phyloP scores from a whole-genome alignment of 1,140 invertebrate species.

The Drosophila equinoxialis region DNA sequence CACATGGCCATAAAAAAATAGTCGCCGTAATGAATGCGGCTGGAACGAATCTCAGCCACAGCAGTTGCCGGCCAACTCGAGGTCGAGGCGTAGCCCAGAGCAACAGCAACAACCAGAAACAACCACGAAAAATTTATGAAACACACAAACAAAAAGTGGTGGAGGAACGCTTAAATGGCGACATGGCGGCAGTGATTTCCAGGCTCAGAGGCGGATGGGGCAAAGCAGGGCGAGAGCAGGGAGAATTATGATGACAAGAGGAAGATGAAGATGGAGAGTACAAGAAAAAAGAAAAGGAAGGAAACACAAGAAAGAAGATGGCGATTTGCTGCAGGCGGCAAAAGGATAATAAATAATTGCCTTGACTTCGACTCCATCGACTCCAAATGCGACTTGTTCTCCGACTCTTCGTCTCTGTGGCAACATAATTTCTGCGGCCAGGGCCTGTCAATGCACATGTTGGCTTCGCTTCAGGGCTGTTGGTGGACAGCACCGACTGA shows the following conservation, averaged over 20 bases:
- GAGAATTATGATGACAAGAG: slow-evolving; percentile 15
- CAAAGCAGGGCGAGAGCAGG: not conserved
- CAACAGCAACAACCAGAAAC: slow-evolving; percentile 55
- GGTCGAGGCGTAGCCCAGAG: slow-evolving; percentile 61
- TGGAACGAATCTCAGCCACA: slow-evolving; percentile 59
- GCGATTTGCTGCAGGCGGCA: slow-evolving; percentile 63
- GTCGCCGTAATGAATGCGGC: slow-evolving; percentile 23
- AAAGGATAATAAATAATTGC: slow-evolving; percentile 79
- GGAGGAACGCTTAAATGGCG: slow-evolving; percentile 62
- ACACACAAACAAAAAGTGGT: slow-evolving; percentile 44
- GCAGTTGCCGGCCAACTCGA: slow-evolving; percentile 37
- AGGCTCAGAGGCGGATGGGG: not conserved
- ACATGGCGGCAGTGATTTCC: slow-evolving; percentile 67
- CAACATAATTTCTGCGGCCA: slow-evolving; percentile 70
- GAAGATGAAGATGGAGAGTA: slow-evolving; percentile 29
- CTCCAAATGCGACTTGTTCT: slow-evolving; percentile 26
- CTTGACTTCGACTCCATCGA: slow-evolving; percentile 15
- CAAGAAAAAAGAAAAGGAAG: slow-evolving; percentile 44
- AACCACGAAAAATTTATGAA: slow-evolving; percentile 77
- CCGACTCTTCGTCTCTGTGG: slow-evolving; percentile 44
- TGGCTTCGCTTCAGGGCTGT: slow-evolving; percentile 35
- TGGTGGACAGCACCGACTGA: not conserved
- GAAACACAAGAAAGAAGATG: slow-evolving; percentile 40
- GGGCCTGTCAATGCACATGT: slow-evolving; percentile 60
- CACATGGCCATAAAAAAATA: slow-evolving; percentile 3